A percentile compares a stretch with the other conserved stretches of the same genome.
Conservation (phyloP, 2,113 vertebrate genomes). For the Heterocephalus glaber region DNA sequence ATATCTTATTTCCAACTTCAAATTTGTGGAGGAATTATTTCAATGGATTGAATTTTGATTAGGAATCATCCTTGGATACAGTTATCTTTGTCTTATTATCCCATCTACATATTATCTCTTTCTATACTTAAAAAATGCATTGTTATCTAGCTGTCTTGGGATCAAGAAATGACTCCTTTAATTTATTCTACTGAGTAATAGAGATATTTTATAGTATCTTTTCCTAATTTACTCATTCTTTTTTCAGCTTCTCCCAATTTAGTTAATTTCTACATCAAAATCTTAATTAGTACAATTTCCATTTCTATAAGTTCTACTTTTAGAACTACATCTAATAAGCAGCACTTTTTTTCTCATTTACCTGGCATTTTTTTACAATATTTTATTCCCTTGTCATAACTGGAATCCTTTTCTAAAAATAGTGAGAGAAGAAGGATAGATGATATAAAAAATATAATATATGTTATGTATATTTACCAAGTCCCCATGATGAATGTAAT, state of each 20-base stretch:
- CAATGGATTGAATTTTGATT: neutral
- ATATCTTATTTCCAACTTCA: neutral
- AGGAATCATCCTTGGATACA: neutral
- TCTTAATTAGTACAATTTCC: neutral
- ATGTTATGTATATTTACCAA: neutral
- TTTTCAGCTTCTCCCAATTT: neutral
- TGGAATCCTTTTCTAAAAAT: neutral
- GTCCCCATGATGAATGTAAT: neutral
- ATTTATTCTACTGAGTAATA: neutral
- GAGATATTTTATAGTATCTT: neutral
- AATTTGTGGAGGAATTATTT: neutral
- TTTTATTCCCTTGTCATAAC: neutral
- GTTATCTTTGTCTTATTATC: neutral
- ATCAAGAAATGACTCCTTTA: neutral
- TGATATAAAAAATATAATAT: neutral
- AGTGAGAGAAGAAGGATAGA: neutral
- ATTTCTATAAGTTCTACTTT: neutral
- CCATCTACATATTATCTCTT: neutral
- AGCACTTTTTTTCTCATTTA: neutral
- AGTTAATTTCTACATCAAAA: neutral
- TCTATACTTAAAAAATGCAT: neutral
- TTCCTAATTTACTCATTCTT: neutral
- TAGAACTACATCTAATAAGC: neutral
- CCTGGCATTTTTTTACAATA: neutral
- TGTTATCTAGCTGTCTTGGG: neutral